These are phyloP conservation scores for Gadus chalcogrammus DNA, from an alignment of 2,113 vertebrate species.

Conservation along the genomic window DNA sequence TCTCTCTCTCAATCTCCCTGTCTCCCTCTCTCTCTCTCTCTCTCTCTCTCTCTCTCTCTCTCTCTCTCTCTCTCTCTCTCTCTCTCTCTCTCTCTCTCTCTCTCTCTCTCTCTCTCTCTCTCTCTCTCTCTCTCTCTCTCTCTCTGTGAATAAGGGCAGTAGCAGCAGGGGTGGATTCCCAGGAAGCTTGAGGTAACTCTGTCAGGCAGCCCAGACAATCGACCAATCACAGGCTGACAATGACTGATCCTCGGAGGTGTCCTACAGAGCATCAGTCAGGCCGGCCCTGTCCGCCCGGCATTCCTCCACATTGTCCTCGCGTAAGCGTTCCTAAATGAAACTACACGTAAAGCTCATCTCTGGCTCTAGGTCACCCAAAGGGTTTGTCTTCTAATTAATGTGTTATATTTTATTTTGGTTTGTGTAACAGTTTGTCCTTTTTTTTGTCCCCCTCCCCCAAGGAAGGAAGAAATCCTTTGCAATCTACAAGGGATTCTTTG, in stretches of 20 bases:
- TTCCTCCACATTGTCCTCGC: slow-evolving; percentile 49
- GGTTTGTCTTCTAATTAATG: background rate
- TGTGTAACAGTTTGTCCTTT: background rate
- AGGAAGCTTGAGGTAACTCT: slow-evolving; percentile 56
- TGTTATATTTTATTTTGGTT: background rate
- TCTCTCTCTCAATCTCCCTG: too few relatives aligned
- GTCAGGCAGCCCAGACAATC: slow-evolving; percentile 51
- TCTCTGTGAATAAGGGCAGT: slow-evolving; percentile 33
- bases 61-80: slow-evolving; percentile 3
- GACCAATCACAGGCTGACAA: slow-evolving; percentile 62
- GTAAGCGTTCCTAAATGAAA: slow-evolving; percentile 28
- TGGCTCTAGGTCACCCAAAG: background rate
- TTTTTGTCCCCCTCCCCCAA: too few relatives aligned
- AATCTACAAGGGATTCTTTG: too few relatives aligned
- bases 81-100: too few relatives aligned
- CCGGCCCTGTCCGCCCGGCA: slow-evolving; percentile 52
- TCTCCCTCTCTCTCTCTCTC: background rate
- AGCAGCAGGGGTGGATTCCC: slow-evolving; percentile 58
- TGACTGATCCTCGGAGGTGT: slow-evolving; percentile 59
- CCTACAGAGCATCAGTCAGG: slow-evolving; percentile 69
- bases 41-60: slow-evolving; percentile 8
- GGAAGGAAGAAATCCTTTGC: too few relatives aligned
- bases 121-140: background rate
- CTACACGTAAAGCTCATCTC: slow-evolving; percentile 20
- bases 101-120: too few relatives aligned